Percentiles rank a stretch among this genome's conserved stretches.
These are phyloP conservation scores for Simalia tracyae DNA, from an alignment of 2,797 vertebrate genomes.

Conservation along the genomic window DNA sequence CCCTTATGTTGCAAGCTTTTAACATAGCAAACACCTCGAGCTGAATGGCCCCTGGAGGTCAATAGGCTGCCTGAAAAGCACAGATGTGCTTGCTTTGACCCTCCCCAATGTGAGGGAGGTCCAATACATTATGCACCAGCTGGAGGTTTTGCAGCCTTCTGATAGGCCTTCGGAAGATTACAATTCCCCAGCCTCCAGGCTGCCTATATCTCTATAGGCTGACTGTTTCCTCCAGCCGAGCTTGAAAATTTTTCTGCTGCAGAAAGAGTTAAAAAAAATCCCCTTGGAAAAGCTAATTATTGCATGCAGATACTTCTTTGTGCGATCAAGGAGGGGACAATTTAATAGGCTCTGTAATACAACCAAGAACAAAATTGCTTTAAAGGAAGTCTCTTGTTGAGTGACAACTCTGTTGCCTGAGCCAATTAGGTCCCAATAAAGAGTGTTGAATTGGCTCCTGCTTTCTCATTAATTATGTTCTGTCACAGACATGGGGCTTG, in stretches of 20 bases:
- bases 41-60: constrained; percentile 25
- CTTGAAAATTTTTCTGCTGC: constrained; percentile 71
- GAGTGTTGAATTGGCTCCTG: constrained; percentile 84
- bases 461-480: constrained; percentile 88
- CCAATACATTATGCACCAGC: constrained; percentile 18
- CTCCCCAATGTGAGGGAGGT: constrained; percentile 42
- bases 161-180: constrained; percentile 48
- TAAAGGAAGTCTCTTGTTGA: constrained; percentile 86
- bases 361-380: constrained; percentile 86
- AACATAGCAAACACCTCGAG: neutral
- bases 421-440: constrained; percentile 88
- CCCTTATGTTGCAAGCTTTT: neutral
- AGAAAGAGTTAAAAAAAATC: constrained; percentile 81
- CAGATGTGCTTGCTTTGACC: constrained; percentile 50
- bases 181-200: constrained; percentile 53
- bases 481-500: constrained; percentile 88
- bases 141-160: constrained; percentile 34
- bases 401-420: constrained; percentile 88
- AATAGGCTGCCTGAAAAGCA: constrained; percentile 25
- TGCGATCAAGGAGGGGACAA: constrained; percentile 84
- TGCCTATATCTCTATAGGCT: constrained; percentile 58
- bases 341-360: constrained; percentile 86
- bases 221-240: constrained; percentile 68
- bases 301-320: constrained; percentile 85
- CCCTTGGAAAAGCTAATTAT: constrained; percentile 86